Evolutionary conservation across 2,888 invertebrate species (phyloP), one percentile per base, ranked within the genome.

Genomic region (Spisula solida): DNA sequence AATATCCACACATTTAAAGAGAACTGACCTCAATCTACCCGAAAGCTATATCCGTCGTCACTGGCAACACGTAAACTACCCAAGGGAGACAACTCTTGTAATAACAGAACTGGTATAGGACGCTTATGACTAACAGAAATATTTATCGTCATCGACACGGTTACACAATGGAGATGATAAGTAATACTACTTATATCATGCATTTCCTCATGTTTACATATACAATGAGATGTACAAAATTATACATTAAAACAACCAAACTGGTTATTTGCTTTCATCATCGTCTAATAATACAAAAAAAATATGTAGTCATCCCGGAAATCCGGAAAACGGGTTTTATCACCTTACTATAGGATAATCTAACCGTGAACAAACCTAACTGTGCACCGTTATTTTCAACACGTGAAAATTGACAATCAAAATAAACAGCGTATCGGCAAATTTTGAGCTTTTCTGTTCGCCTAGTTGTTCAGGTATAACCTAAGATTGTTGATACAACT

Each of bases 51-150:
- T 70, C 48, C 81, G 90, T 90, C 66, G 90, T 90, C 90, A 90
- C 82, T 90, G 78, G 90, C 87, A 90, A 90, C 90, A 85, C 70
- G 48, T 84, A 88, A 82, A 81, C 79, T 41, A 29, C 25, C 31
- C 56, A 88, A 80, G 88, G 88, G 86, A 79, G 80, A 41, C 56
- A 86, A 88, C 60, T 83, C n/a, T 1, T n/a, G 8, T 31, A 31
- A 31, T 18, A 18, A 75, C 25, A 34, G 75, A 34, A 75, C 75
- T 16, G 75, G 75, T 31, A 1, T 34, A 75, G 16, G 14, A 25
- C 25, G 10, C 25, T 0, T 10, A 66, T 34, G 34, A 75, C 31
- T 75, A 14, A 31, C 16, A 4, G 12, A 34, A 16, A 31, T 34
- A 34, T 29, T 66, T 6, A 25, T 10, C 60, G 25, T 25, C 25